Evolutionary conservation across 2,888 invertebrate species (phyloP).

Genomic region (Trichopria drosophilae): DNA sequence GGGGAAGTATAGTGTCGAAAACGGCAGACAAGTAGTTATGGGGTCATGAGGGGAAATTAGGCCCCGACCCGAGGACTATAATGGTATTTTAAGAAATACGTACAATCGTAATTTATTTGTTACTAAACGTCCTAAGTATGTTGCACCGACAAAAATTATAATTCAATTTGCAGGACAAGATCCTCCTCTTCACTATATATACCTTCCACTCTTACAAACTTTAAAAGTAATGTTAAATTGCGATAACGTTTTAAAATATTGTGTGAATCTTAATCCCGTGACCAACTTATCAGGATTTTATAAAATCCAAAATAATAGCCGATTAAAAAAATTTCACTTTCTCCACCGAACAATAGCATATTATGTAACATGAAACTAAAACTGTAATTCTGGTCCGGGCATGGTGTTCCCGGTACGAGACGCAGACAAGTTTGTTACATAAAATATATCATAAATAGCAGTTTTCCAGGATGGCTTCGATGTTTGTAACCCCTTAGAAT

Average conservation of each 20-base stretch:
- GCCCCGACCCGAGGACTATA: too few relatives aligned
- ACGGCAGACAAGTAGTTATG: too few relatives aligned
- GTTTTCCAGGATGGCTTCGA: constrained; percentile 43
- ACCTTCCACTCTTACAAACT: constrained; percentile 7
- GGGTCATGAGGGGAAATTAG: too few relatives aligned
- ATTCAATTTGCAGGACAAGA: neutral
- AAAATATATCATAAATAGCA: constrained; percentile 26
- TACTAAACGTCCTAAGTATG: constrained; percentile 1
- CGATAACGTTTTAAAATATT: constrained; percentile 2
- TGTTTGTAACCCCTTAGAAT: constrained; percentile 42
- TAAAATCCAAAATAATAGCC: neutral
- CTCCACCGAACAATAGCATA: too few relatives aligned
- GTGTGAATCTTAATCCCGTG: too few relatives aligned
- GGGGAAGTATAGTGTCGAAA: too few relatives aligned
- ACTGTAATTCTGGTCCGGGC: too few relatives aligned
- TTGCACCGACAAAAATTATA: neutral
- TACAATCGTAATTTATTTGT: neutral
- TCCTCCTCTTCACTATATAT: neutral
- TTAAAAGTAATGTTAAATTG: neutral
- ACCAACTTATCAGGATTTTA: too few relatives aligned
- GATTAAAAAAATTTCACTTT: neutral
- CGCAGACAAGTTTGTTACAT: too few relatives aligned
- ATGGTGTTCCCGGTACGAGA: too few relatives aligned
- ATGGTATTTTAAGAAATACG: constrained; percentile 3
- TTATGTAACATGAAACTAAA: too few relatives aligned